Evolutionary conservation across 2,797 vertebrate species (phyloP), one percentile per base, ranked within the genome.

Genomic region (Lerista edwardsae): DNA sequence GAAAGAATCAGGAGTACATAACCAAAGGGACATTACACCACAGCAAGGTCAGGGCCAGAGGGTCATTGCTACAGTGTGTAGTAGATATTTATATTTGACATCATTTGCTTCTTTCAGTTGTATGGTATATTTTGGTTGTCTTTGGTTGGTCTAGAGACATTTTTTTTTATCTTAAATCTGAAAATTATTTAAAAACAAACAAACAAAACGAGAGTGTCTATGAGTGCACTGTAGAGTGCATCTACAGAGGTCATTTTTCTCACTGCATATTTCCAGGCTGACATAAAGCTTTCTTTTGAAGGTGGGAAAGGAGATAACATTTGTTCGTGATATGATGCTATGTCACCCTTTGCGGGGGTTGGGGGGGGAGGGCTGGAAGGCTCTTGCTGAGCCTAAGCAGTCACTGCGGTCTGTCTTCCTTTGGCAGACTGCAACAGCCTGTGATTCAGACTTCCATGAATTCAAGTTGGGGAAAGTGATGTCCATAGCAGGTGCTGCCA

Each of bases 371-470:
- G 31, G 15, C 31, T 17, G n/a, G n/a, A 31, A n/a, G 14, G 31
- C 65, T 31, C 5, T 55, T 55, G 51, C 51, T 31, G 25, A 72
- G n/a, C 34, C 1, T 74, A 75, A 88, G 61, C 83, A 71, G 4
- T 44, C 79, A 14, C 47, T 57, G 15, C 15, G 82, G 79, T 75
- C 82, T 44, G 87, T 59, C 83, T 73, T 64, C 27, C 87, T 85
- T 82, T 71, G 86, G 0, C 87, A 0, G 36, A 80, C 86, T 90
- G 93, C 95, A 94, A 95, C 87, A 0, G 36, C 83, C 86, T 90
- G 94, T 95, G 95, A 95, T 88, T 95, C 95, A 95, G n/a, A 86
- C 90, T 96, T 96, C 96, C 95, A 94, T 15, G 64, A 83, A 95
- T 95, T 95, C 92, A 95, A 82, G 31, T 31, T 64, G 74, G 83